Percentiles rank a stretch among this genome's conserved stretches.
phyloP scores from a whole-genome alignment of 2,797 vertebrate genomes.

The Sternarchorhynchus goeldii region DNA sequence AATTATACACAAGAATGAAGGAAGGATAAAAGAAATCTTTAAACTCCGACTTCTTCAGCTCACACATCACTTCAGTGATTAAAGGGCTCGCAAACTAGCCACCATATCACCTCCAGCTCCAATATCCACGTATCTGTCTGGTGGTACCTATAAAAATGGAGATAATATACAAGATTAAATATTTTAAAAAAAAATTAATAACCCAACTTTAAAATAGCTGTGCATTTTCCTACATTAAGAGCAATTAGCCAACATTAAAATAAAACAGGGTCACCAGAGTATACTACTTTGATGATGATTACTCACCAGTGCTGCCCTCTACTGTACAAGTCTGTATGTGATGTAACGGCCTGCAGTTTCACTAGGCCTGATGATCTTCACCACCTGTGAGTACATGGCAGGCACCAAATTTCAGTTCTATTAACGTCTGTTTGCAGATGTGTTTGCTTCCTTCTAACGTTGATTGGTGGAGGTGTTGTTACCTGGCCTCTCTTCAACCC shows the following conservation, averaged over 20 bases:
- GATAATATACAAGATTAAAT: too few species aligned
- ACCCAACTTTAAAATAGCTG: too few species aligned
- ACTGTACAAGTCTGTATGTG: slow-evolving; percentile 97
- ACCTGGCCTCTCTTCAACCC: slow-evolving; percentile 98
- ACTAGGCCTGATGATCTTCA: slow-evolving; percentile 96
- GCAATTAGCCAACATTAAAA: too few species aligned
- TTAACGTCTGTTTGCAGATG: background rate
- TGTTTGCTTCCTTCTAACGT: background rate
- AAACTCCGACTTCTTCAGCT: background rate
- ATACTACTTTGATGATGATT: too few species aligned
- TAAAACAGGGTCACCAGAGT: too few species aligned
- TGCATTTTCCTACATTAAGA: too few species aligned
- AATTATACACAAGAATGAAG: background rate
- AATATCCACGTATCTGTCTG: too few species aligned
- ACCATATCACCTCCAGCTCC: too few species aligned
- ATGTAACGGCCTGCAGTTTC: slow-evolving; percentile 96
- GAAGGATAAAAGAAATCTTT: background rate
- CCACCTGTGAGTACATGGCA: slow-evolving; percentile 76
- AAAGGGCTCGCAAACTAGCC: too few species aligned
- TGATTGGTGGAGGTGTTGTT: slow-evolving; percentile 6
- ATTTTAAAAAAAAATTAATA: too few species aligned
- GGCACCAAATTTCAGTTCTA: background rate
- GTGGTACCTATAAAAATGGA: too few species aligned
- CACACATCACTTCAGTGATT: too few species aligned
- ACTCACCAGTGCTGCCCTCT: slow-evolving; percentile 26